Evolutionary conservation across 1,140 invertebrate genomes (phyloP).

Genomic region (Cyclargus thomasi): DNA sequence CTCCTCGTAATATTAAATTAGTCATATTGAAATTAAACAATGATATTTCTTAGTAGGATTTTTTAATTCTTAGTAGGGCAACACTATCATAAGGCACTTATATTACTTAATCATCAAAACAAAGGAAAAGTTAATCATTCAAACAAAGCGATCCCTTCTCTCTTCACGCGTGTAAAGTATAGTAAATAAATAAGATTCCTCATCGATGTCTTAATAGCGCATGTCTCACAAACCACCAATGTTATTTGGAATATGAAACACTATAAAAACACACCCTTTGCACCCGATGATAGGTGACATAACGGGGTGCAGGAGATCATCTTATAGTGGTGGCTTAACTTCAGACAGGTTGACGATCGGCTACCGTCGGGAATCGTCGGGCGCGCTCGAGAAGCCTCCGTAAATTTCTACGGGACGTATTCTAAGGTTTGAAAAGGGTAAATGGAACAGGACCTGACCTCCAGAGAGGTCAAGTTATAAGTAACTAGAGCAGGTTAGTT

Average conservation of each 20-base stretch:
- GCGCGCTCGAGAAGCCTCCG: constrained; percentile 30
- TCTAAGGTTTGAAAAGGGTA: constrained; percentile 16
- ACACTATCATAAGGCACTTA: no score
- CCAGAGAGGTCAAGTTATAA: neutral
- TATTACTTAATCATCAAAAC: neutral
- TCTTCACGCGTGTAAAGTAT: neutral
- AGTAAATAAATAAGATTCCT: constrained; percentile 16
- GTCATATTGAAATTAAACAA: no score
- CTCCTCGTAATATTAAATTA: no score
- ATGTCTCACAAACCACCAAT: constrained; percentile 26
- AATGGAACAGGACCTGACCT: neutral
- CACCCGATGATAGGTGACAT: constrained; percentile 17
- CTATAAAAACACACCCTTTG: constrained; percentile 18
- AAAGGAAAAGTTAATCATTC: neutral
- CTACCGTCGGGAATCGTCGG: constrained; percentile 30
- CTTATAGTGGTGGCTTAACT: constrained; percentile 30
- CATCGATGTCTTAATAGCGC: constrained; percentile 33
- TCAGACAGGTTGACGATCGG: constrained; percentile 39
- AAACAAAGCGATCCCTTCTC: neutral
- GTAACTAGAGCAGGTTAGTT: neutral
- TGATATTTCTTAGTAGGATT: no score
- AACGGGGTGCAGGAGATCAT: constrained; percentile 18
- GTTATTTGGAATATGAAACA: constrained; percentile 23
- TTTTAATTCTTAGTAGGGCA: no score
- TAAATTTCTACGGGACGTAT: constrained; percentile 36